A percentile compares a stretch with the other conserved stretches of the same genome.
These are phyloP conservation scores for Gisinianus flammeolus DNA, from an alignment of 2,888 invertebrate genomes.

Conservation along the genomic window DNA sequence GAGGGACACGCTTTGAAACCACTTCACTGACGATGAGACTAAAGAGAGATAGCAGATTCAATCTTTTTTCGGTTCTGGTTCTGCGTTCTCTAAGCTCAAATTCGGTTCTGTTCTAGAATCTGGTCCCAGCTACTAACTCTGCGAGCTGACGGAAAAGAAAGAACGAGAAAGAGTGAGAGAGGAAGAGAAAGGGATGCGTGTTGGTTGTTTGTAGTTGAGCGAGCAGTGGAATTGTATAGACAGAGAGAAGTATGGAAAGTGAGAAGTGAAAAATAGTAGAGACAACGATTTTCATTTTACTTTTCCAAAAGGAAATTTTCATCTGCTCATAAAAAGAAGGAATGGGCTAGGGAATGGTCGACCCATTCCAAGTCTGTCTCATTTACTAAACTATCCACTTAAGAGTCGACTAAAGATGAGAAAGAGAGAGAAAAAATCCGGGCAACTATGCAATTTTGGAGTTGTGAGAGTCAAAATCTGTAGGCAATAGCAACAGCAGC, in stretches of 20 bases:
- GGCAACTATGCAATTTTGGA: not conserved
- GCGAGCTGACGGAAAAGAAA: not conserved
- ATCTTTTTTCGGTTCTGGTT: not conserved
- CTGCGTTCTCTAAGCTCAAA: no score
- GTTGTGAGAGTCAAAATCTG: not conserved
- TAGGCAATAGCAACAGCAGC: not conserved
- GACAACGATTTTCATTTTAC: conserved; percentile 17
- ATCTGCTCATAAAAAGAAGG: conserved; percentile 14
- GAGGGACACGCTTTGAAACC: not conserved
- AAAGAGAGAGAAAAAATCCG: not conserved
- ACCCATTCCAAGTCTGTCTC: conserved; percentile 1
- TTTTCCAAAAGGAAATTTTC: conserved; percentile 2
- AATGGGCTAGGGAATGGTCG: not conserved
- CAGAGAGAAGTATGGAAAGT: not conserved
- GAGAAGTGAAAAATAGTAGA: not conserved
- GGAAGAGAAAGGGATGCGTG: no score
- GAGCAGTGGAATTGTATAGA: not conserved
- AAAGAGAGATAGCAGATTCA: not conserved
- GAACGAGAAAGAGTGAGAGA: not conserved
- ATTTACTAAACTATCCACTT: not conserved
- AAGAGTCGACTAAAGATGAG: not conserved
- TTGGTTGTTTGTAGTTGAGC: no score
- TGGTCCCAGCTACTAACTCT: no score
- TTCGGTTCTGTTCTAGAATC: no score
- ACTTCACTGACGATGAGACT: conserved; percentile 5